Evolutionary conservation across 2,888 invertebrate genomes (phyloP), one percentile per base, ranked within the genome.

Genomic region (Malthinus flaveolus): DNA sequence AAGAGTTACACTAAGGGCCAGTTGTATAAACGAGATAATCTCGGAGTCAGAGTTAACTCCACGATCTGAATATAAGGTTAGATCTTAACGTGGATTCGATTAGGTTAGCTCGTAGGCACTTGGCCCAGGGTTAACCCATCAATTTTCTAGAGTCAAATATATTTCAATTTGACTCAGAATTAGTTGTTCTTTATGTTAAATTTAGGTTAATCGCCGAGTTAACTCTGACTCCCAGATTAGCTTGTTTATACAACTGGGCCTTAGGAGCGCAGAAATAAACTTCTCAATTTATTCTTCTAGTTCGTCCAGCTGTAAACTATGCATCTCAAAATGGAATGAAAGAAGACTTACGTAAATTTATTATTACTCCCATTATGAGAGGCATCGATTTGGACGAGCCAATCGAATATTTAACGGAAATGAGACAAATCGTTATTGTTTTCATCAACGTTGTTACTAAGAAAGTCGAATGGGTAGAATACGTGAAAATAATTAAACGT

Each of bases 351-450:
- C 78, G 82, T 12, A 81, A 82, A 44, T 87, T 85, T 66, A 83
- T 87, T 73, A 75, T 84, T 15, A 76, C 80, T 0, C 86, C 87
- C 0, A 84, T 87, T 0, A 79, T 86, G 35, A 79, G 83, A 13
- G 84, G 85, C 0, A 84, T 88, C 1, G 86, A 87, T 63, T 81
- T 84, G 63, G 82, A 85, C 56, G 86, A 89, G 70, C 87, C 88
- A 0, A 77, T 90, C 65, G 88, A 89, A 66, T 88, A 87, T 73
- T 76, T 90, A 6, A 88, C 89, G 0, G 90, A 90, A 75, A 87
- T 90, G 77, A 82, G 90, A 36, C 84, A 86, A 60, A 86, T 89
- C 3, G 85, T 87, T 0, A 86, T 89, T 15, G 80, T 88, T 5
- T 89, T 89, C 68, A 81, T 85, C 7, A 87, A 88, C 66, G 80